Base-by-base conservation (phyloP, 2,888 invertebrate species). In the Oxytorus armatus region DNA sequence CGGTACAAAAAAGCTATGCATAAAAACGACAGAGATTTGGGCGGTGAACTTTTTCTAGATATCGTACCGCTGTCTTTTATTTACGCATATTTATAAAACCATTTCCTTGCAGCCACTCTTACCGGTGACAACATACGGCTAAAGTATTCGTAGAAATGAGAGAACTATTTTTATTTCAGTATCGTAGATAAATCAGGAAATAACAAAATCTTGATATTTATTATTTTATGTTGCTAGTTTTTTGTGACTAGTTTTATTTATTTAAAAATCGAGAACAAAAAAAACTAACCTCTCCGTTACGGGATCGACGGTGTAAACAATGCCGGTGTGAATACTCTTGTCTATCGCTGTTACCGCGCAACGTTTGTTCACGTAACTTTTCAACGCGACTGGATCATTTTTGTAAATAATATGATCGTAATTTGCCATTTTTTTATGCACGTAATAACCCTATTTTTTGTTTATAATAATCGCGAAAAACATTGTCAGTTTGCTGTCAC, bases 301-400 rank as follows among this genome's bases (percentile, higher is more conserved):
- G 1, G 92, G 92, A 82, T 92, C 92, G 7, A 92, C 85, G 0
- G 92, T 92, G 76, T 91, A 92, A 66, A 91, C 87, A 73, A 89
- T 82, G 11, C 92, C 92, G 66, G 81, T 85, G 61, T 86, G 84
- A 4, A 83, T 44, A 14, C 80, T 85, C 57, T 89, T 87, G 47
- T 89, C 87, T 3, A 57, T 81, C 0, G 87, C 88, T 53, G 83
- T 88, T 16, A 92, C 82, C 2, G 81, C 83, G n/a, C 90, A 88
- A 69, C 83, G 82, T 73, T 88, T 90, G 44, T 89, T 88, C 0
- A 92, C 81, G 49, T 90, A 92, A 83, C 84, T 89, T 82, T 88
- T 87, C 18, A 89, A 89, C 11, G 88, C 59, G 3, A 90, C 16
- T 0, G 92, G 92, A 82, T 92, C 88, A 76, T 86, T 91, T 49